Conservation (phyloP, 2,888 invertebrate genomes). For the Myopa testacea region DNA sequence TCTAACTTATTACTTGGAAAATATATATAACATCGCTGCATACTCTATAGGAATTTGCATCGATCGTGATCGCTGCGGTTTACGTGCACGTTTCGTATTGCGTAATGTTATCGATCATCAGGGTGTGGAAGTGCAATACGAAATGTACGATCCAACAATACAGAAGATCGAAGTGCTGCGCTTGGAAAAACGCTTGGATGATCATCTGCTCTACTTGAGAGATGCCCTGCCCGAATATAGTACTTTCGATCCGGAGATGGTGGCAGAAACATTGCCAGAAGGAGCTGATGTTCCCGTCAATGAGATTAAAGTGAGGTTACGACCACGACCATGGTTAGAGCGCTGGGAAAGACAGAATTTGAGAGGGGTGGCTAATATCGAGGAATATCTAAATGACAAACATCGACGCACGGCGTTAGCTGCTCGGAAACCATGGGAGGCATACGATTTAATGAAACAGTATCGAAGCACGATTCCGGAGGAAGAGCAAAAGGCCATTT, state of each 20-base stretch:
- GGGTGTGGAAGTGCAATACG: slow-evolving; percentile 74
- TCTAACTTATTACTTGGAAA: background rate
- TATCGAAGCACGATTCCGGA: slow-evolving; percentile 90
- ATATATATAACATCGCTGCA: background rate
- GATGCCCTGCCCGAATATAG: slow-evolving; percentile 93
- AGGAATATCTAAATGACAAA: slow-evolving; percentile 71
- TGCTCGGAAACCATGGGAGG: slow-evolving; percentile 83
- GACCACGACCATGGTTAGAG: slow-evolving; percentile 89
- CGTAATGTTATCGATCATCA: slow-evolving; percentile 94
- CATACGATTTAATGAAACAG: slow-evolving; percentile 93
- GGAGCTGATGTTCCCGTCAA: slow-evolving; percentile 85
- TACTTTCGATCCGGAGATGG: slow-evolving; percentile 93
- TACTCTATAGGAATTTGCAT: slow-evolving; percentile 84
- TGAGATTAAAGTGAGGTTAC: slow-evolving; percentile 77
- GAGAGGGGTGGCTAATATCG: slow-evolving; percentile 77
- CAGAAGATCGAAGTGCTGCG: slow-evolving; percentile 90
- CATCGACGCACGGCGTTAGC: slow-evolving; percentile 71
- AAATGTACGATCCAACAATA: slow-evolving; percentile 94
- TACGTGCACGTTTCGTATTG: slow-evolving; percentile 86
- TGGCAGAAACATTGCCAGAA: slow-evolving; percentile 82
- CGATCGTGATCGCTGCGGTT: slow-evolving; percentile 82
- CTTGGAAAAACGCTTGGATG: slow-evolving; percentile 93
- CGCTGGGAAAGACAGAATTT: slow-evolving; percentile 87
- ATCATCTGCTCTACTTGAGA: slow-evolving; percentile 86
- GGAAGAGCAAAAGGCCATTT: slow-evolving; percentile 89